Percentiles rank a stretch among this genome's conserved stretches.
Evolutionary conservation across 2,797 vertebrate genomes (phyloP).

Genomic region (Labroides dimidiatus): DNA sequence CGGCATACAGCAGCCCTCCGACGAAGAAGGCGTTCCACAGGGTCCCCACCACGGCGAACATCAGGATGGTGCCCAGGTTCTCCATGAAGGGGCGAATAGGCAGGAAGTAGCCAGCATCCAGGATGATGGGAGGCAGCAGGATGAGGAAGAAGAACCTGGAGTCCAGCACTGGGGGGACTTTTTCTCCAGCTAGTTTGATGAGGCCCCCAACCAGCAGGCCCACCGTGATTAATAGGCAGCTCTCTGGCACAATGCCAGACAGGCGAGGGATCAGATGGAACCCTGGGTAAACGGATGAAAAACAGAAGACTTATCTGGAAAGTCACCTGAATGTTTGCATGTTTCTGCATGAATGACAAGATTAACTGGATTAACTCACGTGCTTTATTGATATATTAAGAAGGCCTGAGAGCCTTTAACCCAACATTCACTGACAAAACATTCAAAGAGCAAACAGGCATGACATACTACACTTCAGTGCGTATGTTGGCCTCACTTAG

Average conservation of each 20-base stretch:
- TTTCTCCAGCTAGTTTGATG: slow-evolving; percentile 90
- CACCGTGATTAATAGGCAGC: slow-evolving; percentile 96
- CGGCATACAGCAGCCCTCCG: slow-evolving; percentile 89
- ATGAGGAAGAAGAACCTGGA: slow-evolving; percentile 92
- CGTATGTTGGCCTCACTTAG: neutral
- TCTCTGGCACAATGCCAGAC: slow-evolving; percentile 95
- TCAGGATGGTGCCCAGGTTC: slow-evolving; percentile 97
- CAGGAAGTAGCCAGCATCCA: slow-evolving; percentile 98
- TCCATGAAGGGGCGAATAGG: slow-evolving; percentile 95
- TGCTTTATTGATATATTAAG: neutral
- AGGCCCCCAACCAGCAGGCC: slow-evolving; percentile 94
- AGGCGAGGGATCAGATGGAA: slow-evolving; percentile 95
- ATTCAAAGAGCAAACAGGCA: slow-evolving; percentile 8
- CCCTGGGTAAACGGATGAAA: slow-evolving; percentile 75
- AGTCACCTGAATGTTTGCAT: neutral
- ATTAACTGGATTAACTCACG: neutral
- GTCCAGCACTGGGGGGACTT: slow-evolving; percentile 86
- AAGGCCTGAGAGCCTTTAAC: neutral
- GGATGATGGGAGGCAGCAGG: slow-evolving; percentile 96
- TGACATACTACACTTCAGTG: slow-evolving; percentile 30
- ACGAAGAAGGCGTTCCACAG: slow-evolving; percentile 97
- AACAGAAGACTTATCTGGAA: neutral
- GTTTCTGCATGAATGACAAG: neutral
- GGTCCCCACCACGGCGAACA: slow-evolving; percentile 96
- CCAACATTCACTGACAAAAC: neutral